phyloP scores from a whole-genome alignment of 2,113 vertebrate species.

The Empidonax alnorum region DNA sequence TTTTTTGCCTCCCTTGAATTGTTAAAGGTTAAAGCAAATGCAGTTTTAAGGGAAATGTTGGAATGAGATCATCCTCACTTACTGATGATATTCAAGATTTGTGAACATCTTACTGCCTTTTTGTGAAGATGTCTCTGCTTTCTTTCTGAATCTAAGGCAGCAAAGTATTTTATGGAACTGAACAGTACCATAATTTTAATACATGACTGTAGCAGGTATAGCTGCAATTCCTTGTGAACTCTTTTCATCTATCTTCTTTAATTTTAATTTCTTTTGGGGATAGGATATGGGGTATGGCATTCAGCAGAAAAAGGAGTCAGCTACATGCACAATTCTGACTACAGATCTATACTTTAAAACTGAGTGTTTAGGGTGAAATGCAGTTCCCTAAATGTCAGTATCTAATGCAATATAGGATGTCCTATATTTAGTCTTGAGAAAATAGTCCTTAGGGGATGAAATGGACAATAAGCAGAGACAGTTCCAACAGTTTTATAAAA shows the following conservation, averaged over 20 bases:
- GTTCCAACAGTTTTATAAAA: neutral
- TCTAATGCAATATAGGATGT: neutral
- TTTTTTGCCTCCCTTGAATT: neutral
- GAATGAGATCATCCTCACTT: neutral
- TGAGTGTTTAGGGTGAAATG: neutral
- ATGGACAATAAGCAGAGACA: neutral
- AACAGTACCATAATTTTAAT: neutral
- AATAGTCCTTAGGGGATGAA: neutral
- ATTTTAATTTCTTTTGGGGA: neutral
- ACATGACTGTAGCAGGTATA: neutral
- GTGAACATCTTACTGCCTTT: neutral
- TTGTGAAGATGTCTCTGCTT: neutral
- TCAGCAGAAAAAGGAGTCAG: neutral
- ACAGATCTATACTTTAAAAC: neutral
- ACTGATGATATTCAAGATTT: neutral
- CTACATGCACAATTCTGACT: neutral
- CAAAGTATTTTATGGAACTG: neutral
- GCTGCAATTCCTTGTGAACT: neutral
- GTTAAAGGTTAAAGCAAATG: neutral
- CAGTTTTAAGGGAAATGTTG: neutral
- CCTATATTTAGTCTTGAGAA: neutral
- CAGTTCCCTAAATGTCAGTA: neutral
- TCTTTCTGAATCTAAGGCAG: neutral
- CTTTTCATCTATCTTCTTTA: neutral
- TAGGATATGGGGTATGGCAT: neutral